Base-by-base conservation (phyloP, 2,888 invertebrate genomes). In the Hemaris fuciformis region DNA sequence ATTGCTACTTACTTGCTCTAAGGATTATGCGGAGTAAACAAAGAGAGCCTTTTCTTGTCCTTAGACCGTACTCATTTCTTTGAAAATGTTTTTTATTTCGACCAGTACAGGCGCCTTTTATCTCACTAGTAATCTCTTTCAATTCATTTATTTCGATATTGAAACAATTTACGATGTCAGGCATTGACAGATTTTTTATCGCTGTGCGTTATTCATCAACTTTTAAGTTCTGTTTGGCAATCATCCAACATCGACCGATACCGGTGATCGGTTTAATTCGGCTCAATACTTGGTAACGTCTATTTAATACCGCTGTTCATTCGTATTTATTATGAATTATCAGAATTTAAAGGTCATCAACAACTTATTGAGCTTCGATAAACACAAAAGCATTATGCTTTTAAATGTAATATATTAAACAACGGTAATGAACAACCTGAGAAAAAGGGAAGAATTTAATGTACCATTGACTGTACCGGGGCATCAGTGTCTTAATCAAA, bases 21-120 rank as follows among this genome's bases (percentile, higher is more conserved):
- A 53, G 53, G 53, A 27, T 53, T 31, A 53, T 3, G 31, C 13
- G 31, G 31, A 31, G 53, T 53, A 53, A 53, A 53, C 53, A 53
- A 53, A 53, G 53, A 31, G 5, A 3, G 15, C n/a, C 8, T 27
- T 53, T 53, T 48, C 34, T 53, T 18, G 18, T 18, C 31, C 53
- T 18, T 15, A 31, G 18, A 53, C 53, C 53, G 31, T 31, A 31
- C 31, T 53, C 53, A 53, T 53, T 53, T 10, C 31, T 53, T 53
- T 31, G 53, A 31, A 31, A 53, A 53, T 48, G 1, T 25, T 13
- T 48, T 27, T 18, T 43, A 43, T 53, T 20, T 53, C 31, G 15
- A 10, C 18, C 48, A 48, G 7, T 31, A 15, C 31, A 15, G 53
- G 53, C 18, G 31, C 18, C 10, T 53, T 53, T 18, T 18, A 53